phyloP scores from a whole-genome alignment of 2,888 invertebrate species.

The Drosophila testacea region DNA sequence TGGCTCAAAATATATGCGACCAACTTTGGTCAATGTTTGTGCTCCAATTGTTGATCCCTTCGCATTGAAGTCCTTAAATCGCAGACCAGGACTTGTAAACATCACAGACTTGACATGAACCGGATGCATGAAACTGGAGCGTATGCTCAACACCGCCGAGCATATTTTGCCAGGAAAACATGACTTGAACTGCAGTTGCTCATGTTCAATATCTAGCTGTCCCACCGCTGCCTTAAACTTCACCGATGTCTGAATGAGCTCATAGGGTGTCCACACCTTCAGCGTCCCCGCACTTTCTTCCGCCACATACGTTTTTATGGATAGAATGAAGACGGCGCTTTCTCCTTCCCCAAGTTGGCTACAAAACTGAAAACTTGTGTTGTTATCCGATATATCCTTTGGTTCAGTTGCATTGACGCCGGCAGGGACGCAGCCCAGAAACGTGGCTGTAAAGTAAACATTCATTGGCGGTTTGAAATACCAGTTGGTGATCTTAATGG shows the following conservation, averaged over 20 bases:
- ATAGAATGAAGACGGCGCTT: slow-evolving; percentile 87
- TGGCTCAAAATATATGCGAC: slow-evolving; percentile 90
- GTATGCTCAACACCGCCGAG: slow-evolving; percentile 90
- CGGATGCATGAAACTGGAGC: slow-evolving; percentile 92
- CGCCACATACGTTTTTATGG: slow-evolving; percentile 88
- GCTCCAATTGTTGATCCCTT: slow-evolving; percentile 85
- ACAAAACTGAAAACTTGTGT: slow-evolving; percentile 67
- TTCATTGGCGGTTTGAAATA: slow-evolving; percentile 81
- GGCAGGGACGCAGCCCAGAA: slow-evolving; percentile 87
- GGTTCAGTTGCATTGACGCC: background rate
- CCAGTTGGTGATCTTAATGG: slow-evolving; percentile 82
- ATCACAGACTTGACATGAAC: slow-evolving; percentile 89
- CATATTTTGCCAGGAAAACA: slow-evolving; percentile 94
- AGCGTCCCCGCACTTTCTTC: slow-evolving; percentile 90
- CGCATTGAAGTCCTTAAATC: slow-evolving; percentile 86
- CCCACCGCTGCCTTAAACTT: slow-evolving; percentile 91
- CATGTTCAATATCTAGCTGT: slow-evolving; percentile 89
- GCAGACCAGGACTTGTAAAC: slow-evolving; percentile 88
- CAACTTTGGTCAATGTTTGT: slow-evolving; percentile 86
- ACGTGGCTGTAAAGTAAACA: slow-evolving; percentile 83
- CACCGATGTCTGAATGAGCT: slow-evolving; percentile 90
- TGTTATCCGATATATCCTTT: slow-evolving; percentile 25
- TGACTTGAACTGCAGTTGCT: slow-evolving; percentile 89
- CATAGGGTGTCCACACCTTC: slow-evolving; percentile 90
- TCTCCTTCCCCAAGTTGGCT: slow-evolving; percentile 74